Conservation (phyloP, 2,113 vertebrate species). For the Toxotes jaculatrix region DNA sequence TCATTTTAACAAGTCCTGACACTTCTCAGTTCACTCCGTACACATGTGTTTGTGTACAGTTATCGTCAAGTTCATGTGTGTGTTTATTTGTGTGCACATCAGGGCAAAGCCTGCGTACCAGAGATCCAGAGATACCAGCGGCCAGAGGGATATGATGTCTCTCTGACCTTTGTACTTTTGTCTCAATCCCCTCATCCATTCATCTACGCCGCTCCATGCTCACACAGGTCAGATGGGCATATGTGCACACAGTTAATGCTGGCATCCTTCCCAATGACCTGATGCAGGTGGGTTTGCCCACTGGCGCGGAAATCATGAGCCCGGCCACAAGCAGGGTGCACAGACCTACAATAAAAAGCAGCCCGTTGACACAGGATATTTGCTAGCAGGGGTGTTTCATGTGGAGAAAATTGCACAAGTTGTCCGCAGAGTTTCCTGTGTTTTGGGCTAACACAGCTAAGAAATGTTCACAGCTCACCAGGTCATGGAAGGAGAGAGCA, state of each 20-base stretch:
- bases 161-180: constrained; percentile 26
- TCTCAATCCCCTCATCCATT: background rate
- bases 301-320: constrained; percentile 35
- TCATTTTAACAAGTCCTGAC: constrained; percentile 17
- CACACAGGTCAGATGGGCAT: constrained; percentile 53
- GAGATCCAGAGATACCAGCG: background rate
- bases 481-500: background rate
- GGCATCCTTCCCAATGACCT: constrained; percentile 65
- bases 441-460: constrained; percentile 5
- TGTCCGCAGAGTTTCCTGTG: constrained; percentile 16
- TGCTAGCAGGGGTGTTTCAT: background rate
- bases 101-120: background rate
- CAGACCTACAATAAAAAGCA: background rate
- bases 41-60: background rate
- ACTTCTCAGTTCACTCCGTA: background rate
- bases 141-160: constrained; percentile 33
- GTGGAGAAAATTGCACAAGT: constrained; percentile 25
- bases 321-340: constrained; percentile 17
- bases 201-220: background rate
- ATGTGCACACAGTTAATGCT: constrained; percentile 51
- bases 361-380: constrained; percentile 30
- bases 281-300: constrained; percentile 39
- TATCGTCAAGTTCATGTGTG: background rate
- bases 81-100: background rate
- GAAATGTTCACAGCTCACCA: constrained; percentile 3